Evolutionary conservation across 2,113 vertebrate genomes (phyloP).

Genomic region (Pithys albifrons): DNA sequence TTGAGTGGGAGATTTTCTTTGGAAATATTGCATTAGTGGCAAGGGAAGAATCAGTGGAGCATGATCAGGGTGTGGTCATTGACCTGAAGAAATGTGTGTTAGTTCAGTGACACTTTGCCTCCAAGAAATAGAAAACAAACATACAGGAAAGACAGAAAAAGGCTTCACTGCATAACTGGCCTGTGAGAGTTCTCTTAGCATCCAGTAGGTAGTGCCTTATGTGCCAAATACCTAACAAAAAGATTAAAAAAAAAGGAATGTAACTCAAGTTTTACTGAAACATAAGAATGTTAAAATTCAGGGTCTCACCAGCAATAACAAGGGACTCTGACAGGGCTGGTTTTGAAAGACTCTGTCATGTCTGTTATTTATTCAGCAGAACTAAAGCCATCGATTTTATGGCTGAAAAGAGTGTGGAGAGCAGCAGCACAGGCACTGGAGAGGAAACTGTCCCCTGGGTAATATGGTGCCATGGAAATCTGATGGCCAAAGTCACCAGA

Average conservation of each 20-base stretch:
- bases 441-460: neutral
- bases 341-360: neutral
- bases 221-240: neutral
- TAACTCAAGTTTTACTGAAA: neutral
- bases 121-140: neutral
- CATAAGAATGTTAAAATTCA: neutral
- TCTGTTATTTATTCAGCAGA: neutral
- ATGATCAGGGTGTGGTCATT: neutral
- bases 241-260: neutral
- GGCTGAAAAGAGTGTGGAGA: neutral
- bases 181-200: neutral
- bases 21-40: neutral
- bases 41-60: neutral
- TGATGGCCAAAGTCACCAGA: constrained; percentile 43
- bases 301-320: neutral
- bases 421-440: neutral
- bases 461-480: constrained; percentile 44
- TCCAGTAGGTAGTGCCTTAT: neutral
- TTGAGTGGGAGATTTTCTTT: neutral
- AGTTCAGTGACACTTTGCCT: neutral
- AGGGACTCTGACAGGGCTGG: neutral
- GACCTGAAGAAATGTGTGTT: neutral
- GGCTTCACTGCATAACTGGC: neutral
- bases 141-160: neutral
- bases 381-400: neutral